Evolutionary conservation across 2,888 invertebrate genomes (phyloP).

Genomic region (Acrobasis suavella): DNA sequence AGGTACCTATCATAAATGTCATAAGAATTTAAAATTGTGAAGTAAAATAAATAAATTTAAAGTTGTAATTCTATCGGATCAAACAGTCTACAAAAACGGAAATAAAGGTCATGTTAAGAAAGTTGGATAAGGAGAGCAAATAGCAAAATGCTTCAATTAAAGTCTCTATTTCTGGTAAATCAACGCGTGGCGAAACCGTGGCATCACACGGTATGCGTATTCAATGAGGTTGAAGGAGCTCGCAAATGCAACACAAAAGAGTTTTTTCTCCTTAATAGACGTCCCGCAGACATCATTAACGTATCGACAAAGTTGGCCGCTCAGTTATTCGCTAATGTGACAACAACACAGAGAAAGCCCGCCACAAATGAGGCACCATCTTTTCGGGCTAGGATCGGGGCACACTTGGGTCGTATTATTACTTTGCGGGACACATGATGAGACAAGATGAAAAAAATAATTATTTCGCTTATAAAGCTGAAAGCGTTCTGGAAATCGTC

Average conservation of each 20-base stretch:
- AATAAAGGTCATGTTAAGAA: too few relatives aligned
- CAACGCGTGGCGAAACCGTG: constrained; percentile 10
- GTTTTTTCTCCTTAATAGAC: constrained; percentile 72
- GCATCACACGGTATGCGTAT: constrained; percentile 22
- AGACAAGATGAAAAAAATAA: too few relatives aligned
- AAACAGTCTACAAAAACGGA: too few relatives aligned
- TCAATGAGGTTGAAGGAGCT: constrained; percentile 29
- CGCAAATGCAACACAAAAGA: constrained; percentile 55
- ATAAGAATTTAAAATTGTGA: too few relatives aligned
- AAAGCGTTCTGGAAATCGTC: too few relatives aligned
- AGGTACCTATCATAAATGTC: too few relatives aligned
- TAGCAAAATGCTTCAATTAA: constrained; percentile 1
- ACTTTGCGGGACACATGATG: too few relatives aligned
- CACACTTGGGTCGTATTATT: constrained; percentile 38
- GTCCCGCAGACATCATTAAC: constrained; percentile 78
- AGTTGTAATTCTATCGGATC: too few relatives aligned
- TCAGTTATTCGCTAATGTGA: constrained; percentile 81
- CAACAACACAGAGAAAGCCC: constrained; percentile 78
- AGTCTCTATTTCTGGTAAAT: constrained; percentile 4
- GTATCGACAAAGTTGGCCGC: constrained; percentile 71
- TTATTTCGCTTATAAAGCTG: too few relatives aligned
- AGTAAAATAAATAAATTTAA: too few relatives aligned
- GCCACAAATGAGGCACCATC: constrained; percentile 77
- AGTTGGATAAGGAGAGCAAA: background rate
- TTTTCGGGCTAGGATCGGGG: constrained; percentile 60